A percentile compares a stretch with the other conserved stretches of the same genome.
These are phyloP conservation scores for Sphinx pinastri DNA, from an alignment of 2,888 invertebrate genomes.

Conservation along the genomic window DNA sequence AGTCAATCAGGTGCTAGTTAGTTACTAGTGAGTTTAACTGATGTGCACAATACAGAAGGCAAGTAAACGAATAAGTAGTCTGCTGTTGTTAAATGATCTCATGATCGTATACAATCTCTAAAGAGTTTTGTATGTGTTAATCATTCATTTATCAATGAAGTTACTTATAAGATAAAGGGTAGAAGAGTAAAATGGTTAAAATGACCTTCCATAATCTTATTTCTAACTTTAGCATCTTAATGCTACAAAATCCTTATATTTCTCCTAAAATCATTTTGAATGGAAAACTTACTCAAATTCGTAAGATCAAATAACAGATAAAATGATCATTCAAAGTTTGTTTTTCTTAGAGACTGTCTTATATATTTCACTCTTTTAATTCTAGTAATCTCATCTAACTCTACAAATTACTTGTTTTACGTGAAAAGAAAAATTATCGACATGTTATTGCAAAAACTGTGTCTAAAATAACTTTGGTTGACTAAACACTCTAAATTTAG, in stretches of 20 bases:
- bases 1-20: not conserved
- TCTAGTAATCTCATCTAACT: not conserved
- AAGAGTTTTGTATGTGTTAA: too few species aligned
- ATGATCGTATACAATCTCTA: too few species aligned
- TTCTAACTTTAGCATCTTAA: too few species aligned
- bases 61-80: not conserved
- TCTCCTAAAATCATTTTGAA: too few species aligned
- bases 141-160: too few species aligned
- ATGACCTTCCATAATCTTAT: too few species aligned
- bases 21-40: not conserved
- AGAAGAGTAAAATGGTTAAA: too few species aligned
- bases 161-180: too few species aligned
- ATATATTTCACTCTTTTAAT: not conserved
- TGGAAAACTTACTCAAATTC: too few species aligned
- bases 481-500: slow-evolving; percentile 58
- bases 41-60: not conserved
- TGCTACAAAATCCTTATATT: too few species aligned
- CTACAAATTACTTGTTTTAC: slow-evolving; percentile 4
- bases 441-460: slow-evolving; percentile 3
- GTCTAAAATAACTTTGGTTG: slow-evolving; percentile 52
- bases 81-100: not conserved
- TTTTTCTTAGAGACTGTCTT: not conserved
- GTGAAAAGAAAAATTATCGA: slow-evolving; percentile 1
- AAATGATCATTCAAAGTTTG: not conserved
- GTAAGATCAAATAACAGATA: too few species aligned